Evolutionary conservation across 2,797 vertebrate species (phyloP), one percentile per base, ranked within the genome.

Genomic region (Botia kubotai): DNA sequence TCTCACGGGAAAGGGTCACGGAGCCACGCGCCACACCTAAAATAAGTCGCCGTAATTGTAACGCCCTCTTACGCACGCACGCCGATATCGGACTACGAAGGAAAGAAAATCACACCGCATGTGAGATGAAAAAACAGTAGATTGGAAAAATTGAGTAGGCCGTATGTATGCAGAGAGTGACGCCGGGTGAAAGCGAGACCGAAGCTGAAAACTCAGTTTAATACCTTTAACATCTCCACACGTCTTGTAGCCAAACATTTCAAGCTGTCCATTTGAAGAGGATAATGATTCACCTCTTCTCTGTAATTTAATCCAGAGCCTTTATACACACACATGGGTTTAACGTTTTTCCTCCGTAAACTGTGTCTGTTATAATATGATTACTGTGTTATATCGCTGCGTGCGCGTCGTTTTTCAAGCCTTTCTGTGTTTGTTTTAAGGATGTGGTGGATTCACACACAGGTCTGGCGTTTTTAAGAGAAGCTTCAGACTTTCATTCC

Each of bases 401-500:
- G 43, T 79, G 60, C 66, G 33, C 77, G 66, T n/a, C 23, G 13
- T 75, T 81, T 52, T 85, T 48, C 79, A 70, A 77, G 36, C 10
- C 33, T 67, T 17, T 26, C 75, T 52, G 58, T n/a, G 21, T 33
- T 14, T 53, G n/a, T 66, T 10, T 57, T 66, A 89, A 99, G 98
- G 98, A 99, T 89, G 95, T 99, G 89, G 97, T 99, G 87, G 97
- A 98, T 88, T 92, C 96, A 1, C 97, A 99, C 84, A 91, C 95
- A 4, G 96, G 97, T 77, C 92, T 99, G 79, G 95, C 95, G 7
- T 98, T 98, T 91, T 91, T 98, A 48, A 97, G 96, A 89, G 97
- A 98, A 88, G 98, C 97, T 0, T 93, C 96, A 0, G 97, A 99
- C 92, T 98, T 98, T 92, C 97, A 99, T 91, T 97, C 96, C 0